phyloP scores from a whole-genome alignment of 2,797 vertebrate species.

The Peromyscus nudipes region DNA sequence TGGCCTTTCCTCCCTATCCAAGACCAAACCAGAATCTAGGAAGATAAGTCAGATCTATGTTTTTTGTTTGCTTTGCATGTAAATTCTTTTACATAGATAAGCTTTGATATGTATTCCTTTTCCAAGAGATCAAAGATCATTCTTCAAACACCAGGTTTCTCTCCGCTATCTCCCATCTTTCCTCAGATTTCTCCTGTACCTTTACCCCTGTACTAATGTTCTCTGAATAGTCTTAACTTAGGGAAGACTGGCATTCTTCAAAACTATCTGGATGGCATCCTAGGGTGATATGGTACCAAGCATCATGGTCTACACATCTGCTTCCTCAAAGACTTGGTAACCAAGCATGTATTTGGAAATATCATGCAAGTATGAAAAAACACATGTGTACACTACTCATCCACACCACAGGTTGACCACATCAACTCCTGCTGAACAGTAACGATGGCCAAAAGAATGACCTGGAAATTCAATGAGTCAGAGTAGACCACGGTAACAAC shows the following conservation, averaged over 20 bases:
- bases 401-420: neutral
- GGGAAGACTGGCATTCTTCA: conserved; percentile 16
- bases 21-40: conserved; percentile 53
- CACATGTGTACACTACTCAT: neutral
- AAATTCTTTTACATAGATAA: conserved; percentile 78
- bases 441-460: fast-evolving
- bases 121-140: conserved; percentile 61
- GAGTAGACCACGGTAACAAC: neutral
- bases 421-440: neutral
- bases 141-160: conserved; percentile 47
- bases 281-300: neutral
- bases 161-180: neutral
- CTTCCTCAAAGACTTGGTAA: neutral
- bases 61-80: conserved; percentile 68
- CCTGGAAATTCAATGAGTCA: neutral
- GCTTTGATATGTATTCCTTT: neutral
- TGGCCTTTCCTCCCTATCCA: conserved; percentile 35
- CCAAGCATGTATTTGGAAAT: neutral
- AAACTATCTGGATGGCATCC: conserved; percentile 43
- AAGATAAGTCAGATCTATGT: conserved; percentile 72
- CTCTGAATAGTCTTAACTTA: conserved; percentile 39
- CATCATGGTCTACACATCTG: neutral
- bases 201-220: conserved; percentile 7
- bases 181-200: neutral
- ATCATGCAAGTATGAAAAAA: fast-evolving